Evolutionary conservation across 2,888 invertebrate species (phyloP).

Genomic region (Ormyrus nitidulus): DNA sequence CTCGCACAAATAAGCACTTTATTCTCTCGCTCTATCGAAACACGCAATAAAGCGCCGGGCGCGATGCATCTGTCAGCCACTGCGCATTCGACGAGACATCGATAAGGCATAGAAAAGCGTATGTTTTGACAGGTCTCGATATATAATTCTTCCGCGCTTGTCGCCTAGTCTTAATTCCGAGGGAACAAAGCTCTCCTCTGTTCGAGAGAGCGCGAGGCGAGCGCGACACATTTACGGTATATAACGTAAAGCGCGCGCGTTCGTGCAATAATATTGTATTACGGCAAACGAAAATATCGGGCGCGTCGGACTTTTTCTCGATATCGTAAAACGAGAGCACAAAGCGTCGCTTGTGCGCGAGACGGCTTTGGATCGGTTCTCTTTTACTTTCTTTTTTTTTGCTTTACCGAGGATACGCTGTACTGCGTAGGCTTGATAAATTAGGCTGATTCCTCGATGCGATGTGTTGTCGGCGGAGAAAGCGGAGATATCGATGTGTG

Average conservation of each 20-base stretch:
- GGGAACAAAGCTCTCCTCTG: too few species aligned
- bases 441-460: not conserved
- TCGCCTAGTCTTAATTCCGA: conserved; percentile 43
- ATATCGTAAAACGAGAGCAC: conserved; percentile 5
- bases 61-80: too few species aligned
- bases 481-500: not conserved
- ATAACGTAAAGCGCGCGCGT: too few species aligned
- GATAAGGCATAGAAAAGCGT: conserved; percentile 57
- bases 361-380: not conserved
- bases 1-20: too few species aligned
- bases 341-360: conserved; percentile 26
- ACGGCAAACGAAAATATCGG: conserved; percentile 45
- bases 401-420: not conserved
- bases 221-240: too few species aligned
- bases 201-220: too few species aligned
- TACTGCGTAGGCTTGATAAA: conserved; percentile 18
- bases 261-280: conserved; percentile 35
- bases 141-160: conserved; percentile 61
- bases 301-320: too few species aligned
- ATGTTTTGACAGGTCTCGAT: conserved; percentile 67
- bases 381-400: not conserved
- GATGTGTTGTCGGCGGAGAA: not conserved
- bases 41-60: too few species aligned
- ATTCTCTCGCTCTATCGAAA: too few species aligned
- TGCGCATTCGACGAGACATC: conserved; percentile 53